Evolutionary conservation across 2,797 vertebrate genomes (phyloP).

Genomic region (Rhynchotus rufescens): DNA sequence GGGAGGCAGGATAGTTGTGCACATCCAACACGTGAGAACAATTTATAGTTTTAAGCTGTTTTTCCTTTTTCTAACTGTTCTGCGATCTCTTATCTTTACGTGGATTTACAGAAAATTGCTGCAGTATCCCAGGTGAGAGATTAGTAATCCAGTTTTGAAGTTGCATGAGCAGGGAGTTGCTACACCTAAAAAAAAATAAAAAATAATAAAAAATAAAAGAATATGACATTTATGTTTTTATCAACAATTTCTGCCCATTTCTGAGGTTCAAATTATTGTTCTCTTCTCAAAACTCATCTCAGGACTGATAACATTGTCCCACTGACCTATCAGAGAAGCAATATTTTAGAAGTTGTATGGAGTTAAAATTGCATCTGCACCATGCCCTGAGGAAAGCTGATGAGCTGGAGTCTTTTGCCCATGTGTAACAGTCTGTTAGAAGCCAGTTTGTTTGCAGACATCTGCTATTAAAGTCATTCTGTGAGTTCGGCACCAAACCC

Average conservation of each 20-base stretch:
- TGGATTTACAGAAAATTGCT: not conserved
- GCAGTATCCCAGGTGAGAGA: not conserved
- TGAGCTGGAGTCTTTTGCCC: not conserved
- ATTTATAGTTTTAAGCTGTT: not conserved
- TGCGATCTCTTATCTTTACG: not conserved
- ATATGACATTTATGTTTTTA: not conserved
- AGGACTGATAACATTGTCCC: not conserved
- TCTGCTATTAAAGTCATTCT: not conserved
- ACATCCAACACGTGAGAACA: not conserved
- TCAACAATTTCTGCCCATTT: not conserved
- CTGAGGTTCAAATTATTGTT: not conserved
- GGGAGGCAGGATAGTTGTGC: not conserved
- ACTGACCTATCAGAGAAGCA: not conserved
- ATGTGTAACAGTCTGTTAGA: not conserved
- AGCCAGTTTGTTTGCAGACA: not conserved
- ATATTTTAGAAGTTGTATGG: not conserved
- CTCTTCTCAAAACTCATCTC: not conserved
- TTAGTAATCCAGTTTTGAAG: not conserved
- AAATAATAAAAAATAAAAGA: not conserved
- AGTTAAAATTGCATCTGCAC: not conserved
- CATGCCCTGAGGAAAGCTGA: not conserved
- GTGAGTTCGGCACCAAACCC: not conserved
- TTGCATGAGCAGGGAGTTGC: not conserved
- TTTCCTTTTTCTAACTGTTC: not conserved
- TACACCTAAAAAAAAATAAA: not conserved